A percentile compares a stretch with the other conserved stretches of the same genome.
Conservation (phyloP, 2,797 vertebrate genomes). For the Poecilia wingei region DNA sequence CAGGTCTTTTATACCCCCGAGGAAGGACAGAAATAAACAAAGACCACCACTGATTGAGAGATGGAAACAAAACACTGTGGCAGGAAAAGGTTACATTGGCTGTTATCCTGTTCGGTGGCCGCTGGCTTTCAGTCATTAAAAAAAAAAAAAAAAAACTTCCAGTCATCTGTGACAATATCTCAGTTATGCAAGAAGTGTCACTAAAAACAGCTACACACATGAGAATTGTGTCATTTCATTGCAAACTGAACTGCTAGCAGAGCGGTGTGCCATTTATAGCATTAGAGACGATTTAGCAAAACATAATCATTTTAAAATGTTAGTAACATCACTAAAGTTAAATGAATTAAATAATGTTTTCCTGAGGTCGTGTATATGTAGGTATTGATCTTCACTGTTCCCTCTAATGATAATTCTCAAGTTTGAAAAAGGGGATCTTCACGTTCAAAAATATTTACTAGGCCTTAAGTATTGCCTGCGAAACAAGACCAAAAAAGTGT, state of each 20-base stretch:
- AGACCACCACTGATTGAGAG: conserved; percentile 59
- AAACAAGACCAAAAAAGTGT: neutral
- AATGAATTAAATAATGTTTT: neutral
- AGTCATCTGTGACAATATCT: conserved; percentile 40
- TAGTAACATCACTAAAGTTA: neutral
- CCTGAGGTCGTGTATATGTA: neutral
- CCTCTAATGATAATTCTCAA: neutral
- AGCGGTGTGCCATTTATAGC: neutral
- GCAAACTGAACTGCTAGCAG: too few species aligned
- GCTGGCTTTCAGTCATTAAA: conserved; percentile 54
- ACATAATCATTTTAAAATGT: neutral
- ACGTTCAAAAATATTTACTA: neutral
- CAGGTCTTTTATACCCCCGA: conserved; percentile 72
- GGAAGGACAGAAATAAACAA: conserved; percentile 79
- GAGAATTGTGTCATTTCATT: conserved; percentile 19
- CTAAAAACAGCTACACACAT: conserved; percentile 6
- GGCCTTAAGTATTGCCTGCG: neutral
- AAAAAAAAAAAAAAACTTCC: conserved; percentile 7
- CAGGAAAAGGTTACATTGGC: conserved; percentile 62
- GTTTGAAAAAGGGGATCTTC: neutral
- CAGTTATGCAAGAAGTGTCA: conserved; percentile 39
- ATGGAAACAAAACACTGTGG: conserved; percentile 68
- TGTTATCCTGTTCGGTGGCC: conserved; percentile 47
- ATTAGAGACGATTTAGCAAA: neutral
- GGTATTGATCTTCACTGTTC: neutral